Percentiles rank a stretch among this genome's conserved stretches.
These are phyloP conservation scores for Marmota monax DNA, from an alignment of 2,113 vertebrate species.

Conservation along the genomic window DNA sequence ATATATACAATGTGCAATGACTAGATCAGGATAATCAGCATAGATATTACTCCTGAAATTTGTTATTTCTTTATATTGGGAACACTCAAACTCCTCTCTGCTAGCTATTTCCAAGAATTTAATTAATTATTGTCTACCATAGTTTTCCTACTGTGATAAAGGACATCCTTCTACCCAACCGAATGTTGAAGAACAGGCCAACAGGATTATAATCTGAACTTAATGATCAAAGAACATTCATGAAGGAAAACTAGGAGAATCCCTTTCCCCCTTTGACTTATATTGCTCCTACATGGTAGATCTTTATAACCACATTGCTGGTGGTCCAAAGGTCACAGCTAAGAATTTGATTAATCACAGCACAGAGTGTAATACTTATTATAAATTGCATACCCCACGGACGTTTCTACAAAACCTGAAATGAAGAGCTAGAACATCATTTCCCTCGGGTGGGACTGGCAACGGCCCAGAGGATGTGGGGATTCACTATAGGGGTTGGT, in stretches of 20 bases:
- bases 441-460: background rate
- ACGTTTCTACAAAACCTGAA: background rate
- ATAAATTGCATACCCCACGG: background rate
- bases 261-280: background rate
- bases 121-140: background rate
- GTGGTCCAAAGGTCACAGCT: background rate
- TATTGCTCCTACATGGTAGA: background rate
- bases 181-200: background rate
- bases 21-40: background rate
- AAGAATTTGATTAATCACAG: background rate
- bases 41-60: background rate
- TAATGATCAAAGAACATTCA: background rate
- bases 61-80: background rate
- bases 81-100: background rate
- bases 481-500: background rate
- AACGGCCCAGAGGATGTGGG: background rate
- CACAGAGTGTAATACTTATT: background rate
- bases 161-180: background rate
- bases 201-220: background rate
- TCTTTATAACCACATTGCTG: background rate
- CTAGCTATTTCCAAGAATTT: background rate
- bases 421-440: background rate
- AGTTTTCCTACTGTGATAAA: background rate
- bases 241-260: background rate
- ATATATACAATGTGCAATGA: background rate